phyloP scores from a whole-genome alignment of 1,140 invertebrate genomes.

The Calycopis cecrops region DNA sequence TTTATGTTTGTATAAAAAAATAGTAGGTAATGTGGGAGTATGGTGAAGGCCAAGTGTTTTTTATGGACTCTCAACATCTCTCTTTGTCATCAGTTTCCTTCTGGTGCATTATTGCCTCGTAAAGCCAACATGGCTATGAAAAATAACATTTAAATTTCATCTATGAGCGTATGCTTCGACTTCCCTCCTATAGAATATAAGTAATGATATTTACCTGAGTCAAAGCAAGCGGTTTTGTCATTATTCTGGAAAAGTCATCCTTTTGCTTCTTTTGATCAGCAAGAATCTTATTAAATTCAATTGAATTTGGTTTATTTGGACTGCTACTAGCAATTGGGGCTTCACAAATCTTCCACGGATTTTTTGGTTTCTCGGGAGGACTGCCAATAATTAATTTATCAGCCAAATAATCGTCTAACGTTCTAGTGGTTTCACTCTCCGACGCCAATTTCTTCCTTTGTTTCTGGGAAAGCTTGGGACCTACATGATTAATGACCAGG shows the following conservation, averaged over 20 bases:
- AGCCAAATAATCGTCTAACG: conserved; percentile 46
- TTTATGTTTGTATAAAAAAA: not conserved
- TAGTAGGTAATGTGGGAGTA: too few species aligned
- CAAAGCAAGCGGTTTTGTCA: conserved; percentile 77
- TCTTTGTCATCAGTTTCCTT: too few species aligned
- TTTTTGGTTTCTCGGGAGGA: conserved; percentile 50
- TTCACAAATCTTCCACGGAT: conserved; percentile 67
- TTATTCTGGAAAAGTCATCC: conserved; percentile 77
- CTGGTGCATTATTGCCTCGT: too few species aligned
- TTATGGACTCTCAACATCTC: too few species aligned
- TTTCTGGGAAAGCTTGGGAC: conserved; percentile 78
- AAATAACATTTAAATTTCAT: not conserved
- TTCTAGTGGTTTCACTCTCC: conserved; percentile 38
- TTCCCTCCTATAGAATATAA: conserved; percentile 1
- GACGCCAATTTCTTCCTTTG: conserved; percentile 75
- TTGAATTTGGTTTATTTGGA: conserved; percentile 40
- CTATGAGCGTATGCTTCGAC: not conserved
- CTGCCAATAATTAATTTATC: conserved; percentile 48
- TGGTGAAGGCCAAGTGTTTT: too few species aligned
- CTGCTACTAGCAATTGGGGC: conserved; percentile 40
- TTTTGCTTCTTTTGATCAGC: conserved; percentile 78
- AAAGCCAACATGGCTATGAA: too few species aligned
- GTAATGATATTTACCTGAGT: conserved; percentile 69
- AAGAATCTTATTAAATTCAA: conserved; percentile 76
- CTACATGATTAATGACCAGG: conserved; percentile 56